Evolutionary conservation across 1,140 invertebrate genomes (phyloP), one percentile per base, ranked within the genome.

Genomic region (Tetraneura akinire): DNA sequence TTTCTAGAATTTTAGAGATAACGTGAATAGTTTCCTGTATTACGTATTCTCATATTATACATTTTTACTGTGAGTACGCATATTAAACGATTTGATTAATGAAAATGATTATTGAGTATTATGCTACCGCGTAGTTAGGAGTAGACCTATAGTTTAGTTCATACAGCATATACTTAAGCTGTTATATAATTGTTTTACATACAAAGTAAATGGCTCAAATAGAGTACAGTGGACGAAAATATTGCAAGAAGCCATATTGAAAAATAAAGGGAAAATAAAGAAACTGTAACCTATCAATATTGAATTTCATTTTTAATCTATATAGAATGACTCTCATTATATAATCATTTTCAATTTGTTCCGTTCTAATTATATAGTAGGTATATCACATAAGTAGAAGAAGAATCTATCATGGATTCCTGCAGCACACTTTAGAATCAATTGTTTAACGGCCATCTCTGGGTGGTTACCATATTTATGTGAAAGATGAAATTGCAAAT

Each of bases 241-340:
- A 29, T 74, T 74, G 3, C 37, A 57, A 74, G 71, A 74, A 74
- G 71, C 71, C 71, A 57, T 74, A 74, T 26, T 9, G 5, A 21
- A 26, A 18, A 18, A 47, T 37, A 21, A 18, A 26, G 14, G 18
- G 29, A 11, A 47, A n/a, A 71, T 53, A 23, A 37, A 37, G 32
- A 73, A 51, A 73, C 32, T 11, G 70, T 8, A n/a, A n/a, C n/a
- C 47, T 32, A 29, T 32, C 29, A 57, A 42, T 74, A 74, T 74
- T 74, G 42, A 42, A 55, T 74, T 74, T 74, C 71, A 53, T 21
- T 57, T 21, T 57, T 21, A 55, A 42, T 16, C 51, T 74, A 37
- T 37, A 47, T 51, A n/a, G n/a, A n/a, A n/a, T n/a, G 13, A 26
- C 51, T 70, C n/a, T 13, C 42, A 26, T 42, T 49, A 51, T 71